Percentiles rank a stretch among this genome's conserved stretches.
Conservation (phyloP, 2,797 vertebrate genomes). For the Gallirallus australis region DNA sequence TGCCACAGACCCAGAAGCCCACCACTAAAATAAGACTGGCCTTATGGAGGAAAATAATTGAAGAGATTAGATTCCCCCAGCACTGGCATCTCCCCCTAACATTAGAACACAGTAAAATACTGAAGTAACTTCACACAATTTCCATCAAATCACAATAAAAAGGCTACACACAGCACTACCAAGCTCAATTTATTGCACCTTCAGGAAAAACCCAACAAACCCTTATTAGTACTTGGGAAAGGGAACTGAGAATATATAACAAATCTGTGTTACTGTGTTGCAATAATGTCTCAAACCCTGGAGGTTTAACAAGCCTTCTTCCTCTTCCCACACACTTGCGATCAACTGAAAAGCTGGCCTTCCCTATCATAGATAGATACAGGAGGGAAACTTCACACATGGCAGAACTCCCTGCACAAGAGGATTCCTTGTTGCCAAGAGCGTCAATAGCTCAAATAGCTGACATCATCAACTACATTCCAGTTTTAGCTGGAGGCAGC, state of each 20-base stretch:
- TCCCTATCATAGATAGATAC: fast-evolving
- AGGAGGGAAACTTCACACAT: fast-evolving
- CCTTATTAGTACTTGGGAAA: background rate
- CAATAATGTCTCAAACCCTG: background rate
- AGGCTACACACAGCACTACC: background rate
- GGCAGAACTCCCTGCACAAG: background rate
- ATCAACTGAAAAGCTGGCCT: background rate
- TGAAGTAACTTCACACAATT: background rate
- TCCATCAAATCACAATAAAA: background rate
- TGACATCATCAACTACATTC: background rate
- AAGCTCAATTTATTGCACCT: fast-evolving
- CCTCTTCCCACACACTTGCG: fast-evolving
- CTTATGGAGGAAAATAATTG: background rate
- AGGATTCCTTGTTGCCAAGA: fast-evolving
- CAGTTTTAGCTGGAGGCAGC: background rate
- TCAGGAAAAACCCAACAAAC: too few relatives aligned
- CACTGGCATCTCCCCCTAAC: background rate
- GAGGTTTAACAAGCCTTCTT: background rate
- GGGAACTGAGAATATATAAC: background rate
- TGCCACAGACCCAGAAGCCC: background rate
- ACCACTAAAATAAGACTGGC: background rate
- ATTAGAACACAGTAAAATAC: background rate
- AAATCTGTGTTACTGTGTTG: fast-evolving
- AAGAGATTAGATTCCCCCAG: background rate
- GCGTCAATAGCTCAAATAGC: fast-evolving